phyloP scores from a whole-genome alignment of 2,888 invertebrate genomes.

The Steromphala cineraria region DNA sequence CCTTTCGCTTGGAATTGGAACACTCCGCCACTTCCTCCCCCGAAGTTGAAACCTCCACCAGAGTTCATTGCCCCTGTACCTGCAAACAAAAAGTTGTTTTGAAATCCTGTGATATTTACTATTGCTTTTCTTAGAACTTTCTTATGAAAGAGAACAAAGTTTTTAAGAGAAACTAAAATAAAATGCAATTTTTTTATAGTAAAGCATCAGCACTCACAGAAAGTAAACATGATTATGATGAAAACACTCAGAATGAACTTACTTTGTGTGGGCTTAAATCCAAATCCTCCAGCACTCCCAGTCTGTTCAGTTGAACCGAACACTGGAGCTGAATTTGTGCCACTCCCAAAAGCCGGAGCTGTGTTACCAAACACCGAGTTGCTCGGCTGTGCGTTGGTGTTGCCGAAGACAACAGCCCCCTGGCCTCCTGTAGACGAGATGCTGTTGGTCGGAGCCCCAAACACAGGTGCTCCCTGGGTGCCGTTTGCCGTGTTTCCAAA shows the following conservation, averaged over 20 bases:
- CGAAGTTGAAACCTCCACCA: background rate
- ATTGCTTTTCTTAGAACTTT: too few species aligned
- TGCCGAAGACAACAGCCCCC: background rate
- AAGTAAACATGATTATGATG: too few species aligned
- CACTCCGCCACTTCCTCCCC: background rate
- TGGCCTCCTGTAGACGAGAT: background rate
- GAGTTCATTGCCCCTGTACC: too few species aligned
- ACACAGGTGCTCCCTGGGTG: background rate
- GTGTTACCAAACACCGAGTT: background rate
- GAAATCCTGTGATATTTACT: too few species aligned
- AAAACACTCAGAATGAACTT: too few species aligned
- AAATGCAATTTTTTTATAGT: too few species aligned
- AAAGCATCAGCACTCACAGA: too few species aligned
- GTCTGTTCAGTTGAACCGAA: background rate
- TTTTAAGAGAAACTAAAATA: too few species aligned
- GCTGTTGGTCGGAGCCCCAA: background rate
- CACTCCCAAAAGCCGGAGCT: background rate
- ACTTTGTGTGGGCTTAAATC: background rate
- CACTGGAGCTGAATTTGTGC: background rate
- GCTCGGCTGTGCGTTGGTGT: background rate
- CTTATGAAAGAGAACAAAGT: too few species aligned
- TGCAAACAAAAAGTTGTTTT: too few species aligned
- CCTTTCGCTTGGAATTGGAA: slow-evolving; percentile 12
- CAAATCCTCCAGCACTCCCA: background rate
- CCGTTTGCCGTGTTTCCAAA: background rate